Conservation (phyloP, 2,113 vertebrate species). For the Ginglymostoma cirratum region DNA sequence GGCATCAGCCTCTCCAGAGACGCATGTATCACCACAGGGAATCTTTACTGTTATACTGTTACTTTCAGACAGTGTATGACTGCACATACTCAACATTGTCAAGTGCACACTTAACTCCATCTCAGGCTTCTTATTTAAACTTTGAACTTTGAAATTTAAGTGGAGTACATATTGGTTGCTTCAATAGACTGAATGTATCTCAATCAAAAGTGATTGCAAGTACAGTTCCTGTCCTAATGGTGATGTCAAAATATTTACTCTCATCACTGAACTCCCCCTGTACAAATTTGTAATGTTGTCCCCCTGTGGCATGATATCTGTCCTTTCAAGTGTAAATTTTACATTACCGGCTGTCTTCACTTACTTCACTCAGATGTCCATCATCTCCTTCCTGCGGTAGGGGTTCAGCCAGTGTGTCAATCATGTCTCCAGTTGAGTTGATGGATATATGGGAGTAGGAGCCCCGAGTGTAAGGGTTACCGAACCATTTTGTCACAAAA, state of each 20-base stretch:
- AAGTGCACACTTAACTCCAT: background rate
- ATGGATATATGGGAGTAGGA: slow-evolving; percentile 41
- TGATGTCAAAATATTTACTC: background rate
- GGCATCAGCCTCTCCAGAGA: background rate
- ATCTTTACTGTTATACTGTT: background rate
- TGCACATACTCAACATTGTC: background rate
- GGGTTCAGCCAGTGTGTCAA: slow-evolving; percentile 45
- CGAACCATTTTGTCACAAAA: slow-evolving; percentile 44
- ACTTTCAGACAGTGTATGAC: background rate
- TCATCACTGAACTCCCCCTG: background rate
- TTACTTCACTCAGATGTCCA: background rate
- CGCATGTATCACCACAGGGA: background rate
- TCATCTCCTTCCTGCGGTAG: slow-evolving; percentile 27
- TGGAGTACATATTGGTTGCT: background rate
- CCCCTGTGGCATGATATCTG: background rate
- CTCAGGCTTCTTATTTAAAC: background rate
- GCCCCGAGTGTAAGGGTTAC: slow-evolving; percentile 41
- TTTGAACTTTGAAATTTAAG: background rate
- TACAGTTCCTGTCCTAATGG: background rate
- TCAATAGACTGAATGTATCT: background rate
- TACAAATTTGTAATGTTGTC: background rate
- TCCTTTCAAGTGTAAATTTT: background rate
- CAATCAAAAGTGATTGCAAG: background rate
- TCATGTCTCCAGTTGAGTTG: slow-evolving; percentile 40
- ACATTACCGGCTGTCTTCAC: background rate